Percentiles rank a stretch among this genome's conserved stretches.
phyloP scores from a whole-genome alignment of 2,113 vertebrate genomes.

The Elaphurus davidianus region DNA sequence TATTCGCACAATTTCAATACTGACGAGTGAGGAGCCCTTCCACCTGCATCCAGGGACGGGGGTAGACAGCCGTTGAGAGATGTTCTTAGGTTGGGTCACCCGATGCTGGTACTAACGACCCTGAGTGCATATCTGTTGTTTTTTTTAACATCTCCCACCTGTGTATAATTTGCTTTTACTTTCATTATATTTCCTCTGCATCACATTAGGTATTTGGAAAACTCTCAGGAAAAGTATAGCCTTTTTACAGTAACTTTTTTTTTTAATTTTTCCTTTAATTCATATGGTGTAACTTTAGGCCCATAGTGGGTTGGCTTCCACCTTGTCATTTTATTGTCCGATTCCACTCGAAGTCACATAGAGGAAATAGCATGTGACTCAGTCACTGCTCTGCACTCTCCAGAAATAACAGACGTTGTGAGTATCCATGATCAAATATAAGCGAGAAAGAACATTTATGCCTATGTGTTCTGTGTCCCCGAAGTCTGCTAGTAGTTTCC shows the following conservation, averaged over 20 bases:
- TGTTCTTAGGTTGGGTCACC: neutral
- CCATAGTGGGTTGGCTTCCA: neutral
- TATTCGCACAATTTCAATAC: neutral
- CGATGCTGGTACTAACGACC: neutral
- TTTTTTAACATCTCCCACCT: neutral
- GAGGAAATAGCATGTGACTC: neutral
- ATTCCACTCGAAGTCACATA: neutral
- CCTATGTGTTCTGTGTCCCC: neutral
- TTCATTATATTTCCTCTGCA: neutral
- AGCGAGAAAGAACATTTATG: neutral
- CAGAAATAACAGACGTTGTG: neutral
- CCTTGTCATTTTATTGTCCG: neutral
- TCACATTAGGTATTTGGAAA: neutral
- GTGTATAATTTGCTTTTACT: neutral
- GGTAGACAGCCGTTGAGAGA: neutral
- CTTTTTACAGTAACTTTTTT: neutral
- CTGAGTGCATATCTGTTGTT: neutral
- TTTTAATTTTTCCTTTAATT: neutral
- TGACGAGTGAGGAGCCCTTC: neutral
- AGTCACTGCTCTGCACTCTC: neutral
- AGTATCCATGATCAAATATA: neutral
- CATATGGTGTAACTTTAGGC: neutral
- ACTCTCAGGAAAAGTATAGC: neutral
- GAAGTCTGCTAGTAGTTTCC: neutral
- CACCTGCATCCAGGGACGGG: neutral